Conservation (phyloP, 1,140 invertebrate species). For the Drosophila yakuba region DNA sequence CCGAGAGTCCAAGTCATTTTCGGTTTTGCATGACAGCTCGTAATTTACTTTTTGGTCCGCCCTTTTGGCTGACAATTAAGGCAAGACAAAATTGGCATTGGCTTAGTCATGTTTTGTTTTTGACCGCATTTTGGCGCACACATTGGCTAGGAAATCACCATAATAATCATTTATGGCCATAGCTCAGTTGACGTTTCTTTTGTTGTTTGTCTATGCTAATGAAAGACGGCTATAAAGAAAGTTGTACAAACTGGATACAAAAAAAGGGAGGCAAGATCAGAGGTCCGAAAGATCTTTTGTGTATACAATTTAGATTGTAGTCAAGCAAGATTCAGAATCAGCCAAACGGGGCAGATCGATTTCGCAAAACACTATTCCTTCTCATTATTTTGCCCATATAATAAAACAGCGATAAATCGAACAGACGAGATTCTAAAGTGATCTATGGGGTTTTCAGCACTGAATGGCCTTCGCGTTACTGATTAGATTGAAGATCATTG, state of each 20-base stretch:
- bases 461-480: neutral
- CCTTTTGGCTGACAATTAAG: constrained; percentile 39
- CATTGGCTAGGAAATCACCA: constrained; percentile 35
- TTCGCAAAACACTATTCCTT: constrained; percentile 13
- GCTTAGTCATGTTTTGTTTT: constrained; percentile 51
- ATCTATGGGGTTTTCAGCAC: constrained; percentile 3
- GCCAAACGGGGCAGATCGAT: constrained; percentile 2
- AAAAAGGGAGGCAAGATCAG: neutral
- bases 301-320: constrained; percentile 61
- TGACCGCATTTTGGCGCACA: constrained; percentile 52
- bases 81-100: constrained; percentile 51
- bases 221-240: constrained; percentile 66
- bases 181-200: neutral
- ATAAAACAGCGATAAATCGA: constrained; percentile 24
- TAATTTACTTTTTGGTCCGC: constrained; percentile 48
- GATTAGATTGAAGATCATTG: constrained; percentile 24
- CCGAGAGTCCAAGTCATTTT: constrained; percentile 32
- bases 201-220: constrained; percentile 45
- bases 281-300: constrained; percentile 19
- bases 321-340: constrained; percentile 59
- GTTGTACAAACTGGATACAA: constrained; percentile 29
- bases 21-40: constrained; percentile 49
- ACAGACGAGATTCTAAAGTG: constrained; percentile 22
- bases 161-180: constrained; percentile 68
- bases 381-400: constrained; percentile 31